Conservation (phyloP, 2,113 vertebrate genomes). For the Monarcha castaneiventris region DNA sequence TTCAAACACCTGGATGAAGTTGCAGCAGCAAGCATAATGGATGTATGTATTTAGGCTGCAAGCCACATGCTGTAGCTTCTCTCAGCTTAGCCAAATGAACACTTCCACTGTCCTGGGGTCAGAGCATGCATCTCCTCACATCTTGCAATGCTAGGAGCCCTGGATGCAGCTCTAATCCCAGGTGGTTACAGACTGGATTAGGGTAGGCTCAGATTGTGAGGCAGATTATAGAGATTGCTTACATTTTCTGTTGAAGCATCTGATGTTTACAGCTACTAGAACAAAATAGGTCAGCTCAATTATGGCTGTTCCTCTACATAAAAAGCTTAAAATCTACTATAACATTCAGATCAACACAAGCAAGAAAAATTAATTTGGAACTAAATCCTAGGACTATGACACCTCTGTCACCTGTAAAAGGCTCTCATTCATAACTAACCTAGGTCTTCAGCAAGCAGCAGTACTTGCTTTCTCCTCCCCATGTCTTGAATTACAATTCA, state of each 20-base stretch:
- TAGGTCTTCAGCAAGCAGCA: neutral
- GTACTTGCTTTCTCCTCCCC: neutral
- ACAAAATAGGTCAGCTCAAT: neutral
- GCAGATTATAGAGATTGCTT: neutral
- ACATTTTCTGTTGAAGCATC: neutral
- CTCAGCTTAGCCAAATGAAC: neutral
- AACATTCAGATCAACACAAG: neutral
- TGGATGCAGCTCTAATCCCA: neutral
- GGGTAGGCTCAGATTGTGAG: neutral
- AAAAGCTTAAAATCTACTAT: neutral
- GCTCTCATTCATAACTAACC: neutral
- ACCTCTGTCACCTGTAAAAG: neutral
- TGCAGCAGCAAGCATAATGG: conserved; percentile 77
- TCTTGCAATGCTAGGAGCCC: too few relatives aligned
- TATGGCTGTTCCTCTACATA: neutral
- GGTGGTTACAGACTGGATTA: neutral
- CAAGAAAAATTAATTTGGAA: neutral
- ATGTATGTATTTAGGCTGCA: conserved; percentile 73
- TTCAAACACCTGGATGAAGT: conserved; percentile 90
- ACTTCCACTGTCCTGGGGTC: neutral
- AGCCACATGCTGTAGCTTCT: neutral
- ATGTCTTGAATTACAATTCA: neutral
- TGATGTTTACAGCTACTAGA: neutral
- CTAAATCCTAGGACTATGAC: neutral
- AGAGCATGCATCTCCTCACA: neutral